phyloP scores from a whole-genome alignment of 2,797 vertebrate species.

The Phoeniculus purpureus region DNA sequence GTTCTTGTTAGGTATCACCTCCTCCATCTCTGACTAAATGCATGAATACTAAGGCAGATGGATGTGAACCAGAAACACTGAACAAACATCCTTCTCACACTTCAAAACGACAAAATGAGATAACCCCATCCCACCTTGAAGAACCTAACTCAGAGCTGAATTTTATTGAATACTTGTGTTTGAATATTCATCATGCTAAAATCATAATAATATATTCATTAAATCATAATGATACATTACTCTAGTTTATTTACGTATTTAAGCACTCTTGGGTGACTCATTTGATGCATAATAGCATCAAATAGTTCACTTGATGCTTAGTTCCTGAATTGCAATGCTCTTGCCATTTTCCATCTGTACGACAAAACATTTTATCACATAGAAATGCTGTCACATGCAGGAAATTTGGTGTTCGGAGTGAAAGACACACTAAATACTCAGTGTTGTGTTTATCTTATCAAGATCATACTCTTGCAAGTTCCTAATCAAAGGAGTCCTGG shows the following conservation, averaged over 20 bases:
- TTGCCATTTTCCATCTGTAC: neutral
- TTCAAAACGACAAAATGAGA: neutral
- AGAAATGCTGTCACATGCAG: neutral
- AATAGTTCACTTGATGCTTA: neutral
- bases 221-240: neutral
- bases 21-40: neutral
- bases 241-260: neutral
- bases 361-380: neutral
- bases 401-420: neutral
- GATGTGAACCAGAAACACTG: neutral
- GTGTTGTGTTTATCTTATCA: neutral
- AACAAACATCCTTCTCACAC: neutral
- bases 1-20: neutral
- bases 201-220: neutral
- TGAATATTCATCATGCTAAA: neutral
- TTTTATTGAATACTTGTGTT: neutral
- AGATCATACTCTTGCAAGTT: neutral
- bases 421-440: neutral
- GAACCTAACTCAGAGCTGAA: neutral
- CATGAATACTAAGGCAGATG: neutral
- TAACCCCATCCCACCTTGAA: neutral
- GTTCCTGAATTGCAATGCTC: neutral
- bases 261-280: neutral
- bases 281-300: neutral
- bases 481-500: neutral